A percentile compares a stretch with the other conserved stretches of the same genome.
Evolutionary conservation across 2,113 vertebrate genomes (phyloP).

Genomic region (Cyprinodon tularosa): DNA sequence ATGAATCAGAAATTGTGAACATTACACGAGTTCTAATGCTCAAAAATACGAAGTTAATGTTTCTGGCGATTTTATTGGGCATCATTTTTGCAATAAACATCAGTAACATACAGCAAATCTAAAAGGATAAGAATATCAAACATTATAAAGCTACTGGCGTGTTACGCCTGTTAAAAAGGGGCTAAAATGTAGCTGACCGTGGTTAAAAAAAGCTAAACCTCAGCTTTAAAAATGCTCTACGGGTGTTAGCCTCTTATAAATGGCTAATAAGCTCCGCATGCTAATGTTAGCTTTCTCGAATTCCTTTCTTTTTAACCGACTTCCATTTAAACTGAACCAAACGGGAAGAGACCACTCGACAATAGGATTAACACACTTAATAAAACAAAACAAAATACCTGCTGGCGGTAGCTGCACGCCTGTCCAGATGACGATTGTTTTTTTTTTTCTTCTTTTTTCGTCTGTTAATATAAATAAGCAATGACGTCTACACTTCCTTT

Average conservation of each 20-base stretch:
- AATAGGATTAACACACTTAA: neutral
- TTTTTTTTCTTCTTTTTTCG: neutral
- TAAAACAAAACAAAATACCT: slow-evolving; percentile 33
- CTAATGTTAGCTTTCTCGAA: neutral
- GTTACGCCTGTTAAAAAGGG: neutral
- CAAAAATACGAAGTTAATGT: neutral
- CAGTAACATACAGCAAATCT: too few relatives aligned
- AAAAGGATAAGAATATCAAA: neutral
- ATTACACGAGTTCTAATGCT: neutral
- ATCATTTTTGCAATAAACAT: neutral
- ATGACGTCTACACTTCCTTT: slow-evolving; percentile 17
- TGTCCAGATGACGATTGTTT: neutral
- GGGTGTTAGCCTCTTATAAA: neutral
- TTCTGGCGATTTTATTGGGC: neutral
- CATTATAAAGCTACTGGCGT: neutral
- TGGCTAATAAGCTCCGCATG: neutral
- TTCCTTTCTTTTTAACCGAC: neutral
- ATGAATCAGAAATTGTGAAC: too few relatives aligned
- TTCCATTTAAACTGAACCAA: neutral
- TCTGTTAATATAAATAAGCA: neutral
- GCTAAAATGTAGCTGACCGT: neutral
- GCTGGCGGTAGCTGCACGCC: slow-evolving; percentile 8
- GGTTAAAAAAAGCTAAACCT: neutral
- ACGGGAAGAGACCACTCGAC: neutral
- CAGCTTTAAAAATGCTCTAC: neutral